These are phyloP conservation scores for Aramus guarauna DNA, from an alignment of 2,113 vertebrate genomes.

Conservation along the genomic window DNA sequence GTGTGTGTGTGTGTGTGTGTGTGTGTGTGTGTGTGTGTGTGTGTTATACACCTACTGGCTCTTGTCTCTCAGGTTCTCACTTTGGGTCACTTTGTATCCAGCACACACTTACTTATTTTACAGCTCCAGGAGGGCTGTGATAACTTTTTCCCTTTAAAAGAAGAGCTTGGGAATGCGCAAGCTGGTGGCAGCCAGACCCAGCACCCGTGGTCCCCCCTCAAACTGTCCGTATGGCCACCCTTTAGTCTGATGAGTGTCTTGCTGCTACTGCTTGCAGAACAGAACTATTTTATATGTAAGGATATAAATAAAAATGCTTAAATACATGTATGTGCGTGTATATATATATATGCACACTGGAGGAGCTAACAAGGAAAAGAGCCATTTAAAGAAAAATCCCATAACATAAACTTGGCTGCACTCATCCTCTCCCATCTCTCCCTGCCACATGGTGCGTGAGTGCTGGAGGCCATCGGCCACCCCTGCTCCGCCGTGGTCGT, in stretches of 20 bases:
- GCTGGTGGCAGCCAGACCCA: background rate
- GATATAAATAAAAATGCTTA: too few relatives aligned
- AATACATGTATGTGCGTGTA: fast-evolving
- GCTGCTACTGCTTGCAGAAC: background rate
- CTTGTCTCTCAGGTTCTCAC: background rate
- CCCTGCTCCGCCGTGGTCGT: fast-evolving
- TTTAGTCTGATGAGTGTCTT: background rate
- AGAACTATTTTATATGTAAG: background rate
- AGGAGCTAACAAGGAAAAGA: background rate
- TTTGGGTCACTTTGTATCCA: background rate
- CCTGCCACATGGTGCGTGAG: fast-evolving
- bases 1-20: too few relatives aligned
- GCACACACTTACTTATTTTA: background rate
- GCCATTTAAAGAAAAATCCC: background rate
- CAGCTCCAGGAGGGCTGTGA: background rate
- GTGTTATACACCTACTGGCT: background rate
- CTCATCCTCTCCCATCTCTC: background rate
- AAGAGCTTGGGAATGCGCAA: background rate
- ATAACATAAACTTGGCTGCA: fast-evolving
- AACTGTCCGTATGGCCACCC: background rate
- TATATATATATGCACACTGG: background rate
- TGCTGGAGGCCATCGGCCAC: background rate
- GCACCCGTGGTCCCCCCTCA: fast-evolving
- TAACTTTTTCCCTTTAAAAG: background rate
- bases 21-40: too few relatives aligned